Percentiles rank a stretch among this genome's conserved stretches.
phyloP scores from a whole-genome alignment of 2,797 vertebrate species.

The Microchirus variegatus region DNA sequence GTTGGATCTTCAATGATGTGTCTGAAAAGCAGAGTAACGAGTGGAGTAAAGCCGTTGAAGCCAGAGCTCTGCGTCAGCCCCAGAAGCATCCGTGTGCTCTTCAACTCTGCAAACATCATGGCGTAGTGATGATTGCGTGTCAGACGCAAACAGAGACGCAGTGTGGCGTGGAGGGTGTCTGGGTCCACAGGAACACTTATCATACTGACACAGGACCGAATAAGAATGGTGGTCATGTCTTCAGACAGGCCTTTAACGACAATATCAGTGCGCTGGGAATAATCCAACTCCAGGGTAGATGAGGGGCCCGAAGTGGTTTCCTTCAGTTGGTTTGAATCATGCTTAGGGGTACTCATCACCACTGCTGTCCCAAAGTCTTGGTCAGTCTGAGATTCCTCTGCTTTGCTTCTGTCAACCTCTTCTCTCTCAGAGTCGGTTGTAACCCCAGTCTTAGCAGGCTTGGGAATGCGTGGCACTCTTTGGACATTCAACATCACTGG shows the following conservation, averaged over 20 bases:
- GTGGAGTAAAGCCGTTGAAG: conserved; percentile 94
- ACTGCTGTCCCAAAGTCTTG: conserved; percentile 72
- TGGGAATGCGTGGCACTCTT: conserved; percentile 86
- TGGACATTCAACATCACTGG: conserved; percentile 95
- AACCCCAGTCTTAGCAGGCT: conserved; percentile 83
- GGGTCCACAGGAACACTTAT: conserved; percentile 95
- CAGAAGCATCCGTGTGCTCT: conserved; percentile 95
- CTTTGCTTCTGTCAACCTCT: conserved; percentile 82
- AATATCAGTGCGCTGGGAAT: conserved; percentile 73
- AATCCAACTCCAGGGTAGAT: conserved; percentile 57
- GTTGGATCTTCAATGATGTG: conserved; percentile 97
- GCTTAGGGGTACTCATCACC: conserved; percentile 82
- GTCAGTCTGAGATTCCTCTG: conserved; percentile 75
- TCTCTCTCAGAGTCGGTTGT: conserved; percentile 88
- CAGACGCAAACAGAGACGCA: conserved; percentile 92
- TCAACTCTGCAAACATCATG: conserved; percentile 96
- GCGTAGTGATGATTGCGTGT: conserved; percentile 94
- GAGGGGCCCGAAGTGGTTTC: conserved; percentile 65
- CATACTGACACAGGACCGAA: conserved; percentile 96
- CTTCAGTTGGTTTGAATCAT: conserved; percentile 75
- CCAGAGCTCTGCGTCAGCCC: conserved; percentile 92
- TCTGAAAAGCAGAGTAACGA: conserved; percentile 93
- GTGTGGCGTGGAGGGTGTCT: conserved; percentile 93
- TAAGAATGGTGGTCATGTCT: conserved; percentile 92
- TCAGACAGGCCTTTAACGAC: conserved; percentile 91